These are phyloP conservation scores for Sarcophaga carnaria DNA, from an alignment of 2,888 invertebrate genomes.

Conservation along the genomic window DNA sequence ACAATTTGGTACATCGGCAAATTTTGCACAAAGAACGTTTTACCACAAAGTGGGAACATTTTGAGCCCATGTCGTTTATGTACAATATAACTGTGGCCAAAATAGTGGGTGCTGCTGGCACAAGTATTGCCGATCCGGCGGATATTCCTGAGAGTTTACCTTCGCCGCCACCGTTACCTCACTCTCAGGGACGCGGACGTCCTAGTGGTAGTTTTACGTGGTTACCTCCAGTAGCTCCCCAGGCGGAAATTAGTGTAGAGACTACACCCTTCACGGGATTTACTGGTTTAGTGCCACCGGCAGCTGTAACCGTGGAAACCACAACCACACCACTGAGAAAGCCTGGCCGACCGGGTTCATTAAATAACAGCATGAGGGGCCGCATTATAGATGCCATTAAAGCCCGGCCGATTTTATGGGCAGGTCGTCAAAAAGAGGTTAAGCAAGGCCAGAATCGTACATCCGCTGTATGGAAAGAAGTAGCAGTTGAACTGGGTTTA, in stretches of 20 bases:
- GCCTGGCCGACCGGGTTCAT: slow-evolving; percentile 77
- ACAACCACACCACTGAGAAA: slow-evolving; percentile 76
- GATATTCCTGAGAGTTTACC: slow-evolving; percentile 60
- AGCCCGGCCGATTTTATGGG: slow-evolving; percentile 77
- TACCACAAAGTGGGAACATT: slow-evolving; percentile 79
- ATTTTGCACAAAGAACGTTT: slow-evolving; percentile 79
- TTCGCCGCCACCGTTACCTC: slow-evolving; percentile 71
- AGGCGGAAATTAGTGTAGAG: slow-evolving; percentile 67
- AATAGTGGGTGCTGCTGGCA: slow-evolving; percentile 76
- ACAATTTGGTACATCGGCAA: slow-evolving; percentile 78
- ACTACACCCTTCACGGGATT: slow-evolving; percentile 75
- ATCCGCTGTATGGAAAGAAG: slow-evolving; percentile 79
- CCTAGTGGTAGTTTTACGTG: slow-evolving; percentile 79
- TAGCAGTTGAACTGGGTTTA: slow-evolving; percentile 77
- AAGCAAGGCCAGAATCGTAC: slow-evolving; percentile 79
- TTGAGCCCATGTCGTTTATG: slow-evolving; percentile 80
- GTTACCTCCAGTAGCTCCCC: slow-evolving; percentile 73
- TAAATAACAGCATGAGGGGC: slow-evolving; percentile 80
- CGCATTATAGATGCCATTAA: slow-evolving; percentile 79
- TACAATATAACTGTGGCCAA: slow-evolving; percentile 79
- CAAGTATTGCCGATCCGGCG: slow-evolving; percentile 35
- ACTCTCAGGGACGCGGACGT: slow-evolving; percentile 76
- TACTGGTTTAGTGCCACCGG: slow-evolving; percentile 78
- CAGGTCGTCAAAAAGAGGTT: slow-evolving; percentile 75
- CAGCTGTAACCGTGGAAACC: slow-evolving; percentile 76